phyloP scores from a whole-genome alignment of 2,888 invertebrate genomes.

The Tipula helvola region DNA sequence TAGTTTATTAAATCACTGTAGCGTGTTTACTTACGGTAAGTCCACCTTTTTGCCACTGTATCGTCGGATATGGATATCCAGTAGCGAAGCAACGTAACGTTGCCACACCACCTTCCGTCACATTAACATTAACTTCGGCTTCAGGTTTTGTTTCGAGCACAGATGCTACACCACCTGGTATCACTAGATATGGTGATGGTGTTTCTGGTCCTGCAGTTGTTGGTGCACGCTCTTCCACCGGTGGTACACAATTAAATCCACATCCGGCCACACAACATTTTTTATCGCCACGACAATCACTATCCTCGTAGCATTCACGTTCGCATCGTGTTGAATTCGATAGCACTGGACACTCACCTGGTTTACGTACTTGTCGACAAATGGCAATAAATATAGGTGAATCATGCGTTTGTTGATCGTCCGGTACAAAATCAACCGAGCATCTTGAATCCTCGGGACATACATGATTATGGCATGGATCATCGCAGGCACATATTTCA shows the following conservation, averaged over 20 bases:
- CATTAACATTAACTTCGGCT: conserved; percentile 47
- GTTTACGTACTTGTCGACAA: conserved; percentile 45
- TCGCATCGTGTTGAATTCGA: conserved; percentile 45
- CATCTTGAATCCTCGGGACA: conserved; percentile 58
- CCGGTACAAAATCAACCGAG: conserved; percentile 42
- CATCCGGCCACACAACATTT: conserved; percentile 79
- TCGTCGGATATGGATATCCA: conserved; percentile 63
- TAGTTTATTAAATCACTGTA: not conserved
- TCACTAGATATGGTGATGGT: conserved; percentile 29
- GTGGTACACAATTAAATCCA: conserved; percentile 54
- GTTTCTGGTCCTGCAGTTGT: conserved; percentile 27
- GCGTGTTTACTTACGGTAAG: conserved; percentile 43
- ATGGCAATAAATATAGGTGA: conserved; percentile 26
- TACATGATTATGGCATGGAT: conserved; percentile 52
- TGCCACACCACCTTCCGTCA: conserved; percentile 59
- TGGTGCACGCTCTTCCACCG: conserved; percentile 32
- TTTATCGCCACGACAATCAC: conserved; percentile 61
- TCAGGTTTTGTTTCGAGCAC: conserved; percentile 40
- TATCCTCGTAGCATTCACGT: conserved; percentile 63
- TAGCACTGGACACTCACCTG: conserved; percentile 50
- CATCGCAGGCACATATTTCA: conserved; percentile 56
- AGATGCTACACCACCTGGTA: conserved; percentile 36
- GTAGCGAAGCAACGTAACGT: conserved; percentile 61
- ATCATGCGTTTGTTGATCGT: conserved; percentile 17
- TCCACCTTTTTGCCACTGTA: conserved; percentile 64